Conservation (phyloP, 1,140 invertebrate genomes). For the Brachionus paranguensis region DNA sequence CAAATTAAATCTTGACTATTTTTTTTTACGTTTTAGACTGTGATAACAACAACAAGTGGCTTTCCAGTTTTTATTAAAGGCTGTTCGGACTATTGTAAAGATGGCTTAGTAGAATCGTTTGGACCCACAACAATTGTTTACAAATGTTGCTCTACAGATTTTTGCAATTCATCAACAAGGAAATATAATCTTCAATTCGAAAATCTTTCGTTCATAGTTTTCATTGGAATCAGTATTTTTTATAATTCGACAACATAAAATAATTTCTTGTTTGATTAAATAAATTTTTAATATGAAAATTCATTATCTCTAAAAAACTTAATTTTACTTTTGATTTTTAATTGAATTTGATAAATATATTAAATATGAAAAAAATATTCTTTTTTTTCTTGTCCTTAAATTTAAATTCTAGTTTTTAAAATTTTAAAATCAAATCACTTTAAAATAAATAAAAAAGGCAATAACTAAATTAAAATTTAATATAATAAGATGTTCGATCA, state of each 20-base stretch:
- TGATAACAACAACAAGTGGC: neutral
- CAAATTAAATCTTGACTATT: neutral
- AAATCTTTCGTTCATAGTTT: neutral
- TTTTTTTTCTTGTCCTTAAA: neutral
- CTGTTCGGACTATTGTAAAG: neutral
- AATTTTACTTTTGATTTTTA: too few species aligned
- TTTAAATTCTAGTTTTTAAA: neutral
- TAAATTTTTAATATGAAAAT: neutral
- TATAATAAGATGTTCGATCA: too few species aligned
- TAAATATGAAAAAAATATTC: neutral
- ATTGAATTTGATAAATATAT: neutral
- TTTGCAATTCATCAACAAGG: neutral
- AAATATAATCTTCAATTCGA: neutral
- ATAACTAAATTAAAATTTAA: too few species aligned
- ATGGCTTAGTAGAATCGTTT: neutral
- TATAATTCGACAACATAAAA: neutral
- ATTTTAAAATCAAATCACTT: too few species aligned
- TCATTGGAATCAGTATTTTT: neutral
- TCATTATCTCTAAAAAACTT: neutral
- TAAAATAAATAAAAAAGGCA: too few species aligned
- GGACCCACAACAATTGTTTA: neutral
- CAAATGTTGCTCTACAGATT: slow-evolving; percentile 1
- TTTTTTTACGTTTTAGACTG: neutral
- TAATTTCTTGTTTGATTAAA: neutral
- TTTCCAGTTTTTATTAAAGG: neutral